Evolutionary conservation across 2,888 invertebrate genomes (phyloP).

Genomic region (Venustoraphidia nigricollis): DNA sequence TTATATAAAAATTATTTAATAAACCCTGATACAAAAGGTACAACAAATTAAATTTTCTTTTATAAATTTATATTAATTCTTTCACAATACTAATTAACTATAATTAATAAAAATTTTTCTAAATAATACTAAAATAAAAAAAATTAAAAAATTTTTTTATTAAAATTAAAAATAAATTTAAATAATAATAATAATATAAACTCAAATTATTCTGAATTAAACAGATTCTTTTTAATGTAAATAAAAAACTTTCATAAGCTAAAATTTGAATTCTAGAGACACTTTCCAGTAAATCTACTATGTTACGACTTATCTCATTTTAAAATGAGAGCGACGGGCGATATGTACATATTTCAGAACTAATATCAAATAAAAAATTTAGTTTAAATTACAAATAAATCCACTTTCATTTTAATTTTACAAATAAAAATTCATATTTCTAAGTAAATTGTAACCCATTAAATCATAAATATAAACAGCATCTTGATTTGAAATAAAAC

Average conservation of each 20-base stretch:
- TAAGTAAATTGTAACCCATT: constrained; percentile 50
- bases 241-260: constrained; percentile 47
- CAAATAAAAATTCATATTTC: constrained; percentile 30
- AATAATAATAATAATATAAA: constrained; percentile 20
- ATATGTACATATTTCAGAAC: constrained; percentile 60
- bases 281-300: constrained; percentile 64
- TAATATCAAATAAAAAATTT: constrained; percentile 39
- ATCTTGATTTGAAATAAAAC: constrained; percentile 55
- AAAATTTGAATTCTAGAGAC: constrained; percentile 49
- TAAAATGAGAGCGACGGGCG: constrained; percentile 59
- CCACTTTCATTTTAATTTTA: constrained; percentile 39
- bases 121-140: constrained; percentile 11
- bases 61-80: no score
- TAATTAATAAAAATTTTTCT: no score
- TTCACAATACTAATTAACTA: no score
- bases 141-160: constrained; percentile 36
- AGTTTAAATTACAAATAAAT: constrained; percentile 49
- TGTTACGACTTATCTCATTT: constrained; percentile 69
- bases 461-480: constrained; percentile 47
- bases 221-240: constrained; percentile 46
- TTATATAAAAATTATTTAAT: no score
- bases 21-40: no score
- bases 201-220: constrained; percentile 25
- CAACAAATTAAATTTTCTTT: no score
- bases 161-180: constrained; percentile 29